Percentiles rank a stretch among this genome's conserved stretches.
Conservation (phyloP, 2,797 vertebrate species). For the Sebastes paucispinis region DNA sequence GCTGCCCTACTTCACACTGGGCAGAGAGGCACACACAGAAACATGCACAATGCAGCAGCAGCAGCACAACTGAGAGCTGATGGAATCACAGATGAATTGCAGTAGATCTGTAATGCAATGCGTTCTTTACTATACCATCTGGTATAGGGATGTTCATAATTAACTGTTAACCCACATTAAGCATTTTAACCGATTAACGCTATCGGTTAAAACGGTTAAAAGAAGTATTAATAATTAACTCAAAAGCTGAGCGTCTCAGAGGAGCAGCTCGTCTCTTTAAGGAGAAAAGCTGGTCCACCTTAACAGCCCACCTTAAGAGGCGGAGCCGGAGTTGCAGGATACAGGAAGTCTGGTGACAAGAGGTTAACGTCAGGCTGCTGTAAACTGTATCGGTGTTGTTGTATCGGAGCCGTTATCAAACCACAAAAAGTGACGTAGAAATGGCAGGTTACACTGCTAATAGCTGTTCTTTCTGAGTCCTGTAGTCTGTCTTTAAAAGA, state of each 20-base stretch:
- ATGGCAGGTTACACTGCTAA: background rate
- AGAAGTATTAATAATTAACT: no score
- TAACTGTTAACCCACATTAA: no score
- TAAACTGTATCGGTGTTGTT: no score
- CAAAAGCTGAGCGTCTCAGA: no score
- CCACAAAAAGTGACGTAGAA: background rate
- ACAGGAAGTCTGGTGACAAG: no score
- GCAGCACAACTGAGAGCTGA: background rate
- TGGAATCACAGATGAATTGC: slow-evolving; percentile 8
- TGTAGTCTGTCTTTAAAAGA: background rate
- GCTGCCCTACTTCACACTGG: slow-evolving; percentile 62
- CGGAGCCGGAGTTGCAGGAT: no score
- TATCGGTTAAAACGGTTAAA: no score
- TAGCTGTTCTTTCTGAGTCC: background rate
- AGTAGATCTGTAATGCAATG: background rate
- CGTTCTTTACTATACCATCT: background rate
- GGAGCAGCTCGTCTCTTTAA: no score
- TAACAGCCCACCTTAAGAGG: no score
- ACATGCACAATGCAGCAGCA: background rate
- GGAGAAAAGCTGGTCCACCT: no score
- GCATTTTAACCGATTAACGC: no score
- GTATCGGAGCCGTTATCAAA: background rate
- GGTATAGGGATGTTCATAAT: background rate
- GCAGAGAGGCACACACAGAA: background rate
- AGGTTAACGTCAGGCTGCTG: no score